A percentile compares a stretch with the other conserved stretches of the same genome.
Evolutionary conservation across 1,140 invertebrate species (phyloP).

Genomic region (Tetragonula clypearis): DNA sequence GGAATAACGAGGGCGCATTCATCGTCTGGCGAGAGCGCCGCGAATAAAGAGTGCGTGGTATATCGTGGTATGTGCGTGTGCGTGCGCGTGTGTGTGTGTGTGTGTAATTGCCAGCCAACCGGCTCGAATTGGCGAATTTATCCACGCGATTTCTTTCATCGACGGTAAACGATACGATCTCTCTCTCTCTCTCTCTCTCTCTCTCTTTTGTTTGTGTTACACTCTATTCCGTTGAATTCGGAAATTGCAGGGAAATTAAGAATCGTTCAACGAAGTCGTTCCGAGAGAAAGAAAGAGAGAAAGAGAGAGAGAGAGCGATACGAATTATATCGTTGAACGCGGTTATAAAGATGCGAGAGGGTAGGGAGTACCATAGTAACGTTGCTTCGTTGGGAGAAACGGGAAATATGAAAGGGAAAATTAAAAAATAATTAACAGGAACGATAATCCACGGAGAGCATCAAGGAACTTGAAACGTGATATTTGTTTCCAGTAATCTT

Average conservation of each 20-base stretch:
- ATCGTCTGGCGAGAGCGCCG: neutral
- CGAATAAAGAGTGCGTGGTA: neutral
- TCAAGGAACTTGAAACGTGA: neutral
- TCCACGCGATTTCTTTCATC: neutral
- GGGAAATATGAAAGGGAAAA: neutral
- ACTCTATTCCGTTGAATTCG: neutral
- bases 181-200: too few species aligned
- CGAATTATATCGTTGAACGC: neutral
- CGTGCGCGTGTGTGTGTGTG: neutral
- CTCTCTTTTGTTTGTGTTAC: too few species aligned
- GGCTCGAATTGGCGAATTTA: neutral
- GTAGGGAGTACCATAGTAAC: neutral
- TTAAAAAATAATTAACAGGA: neutral
- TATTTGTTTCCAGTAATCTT: neutral
- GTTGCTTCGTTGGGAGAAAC: neutral
- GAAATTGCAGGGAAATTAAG: neutral
- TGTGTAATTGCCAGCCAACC: too few species aligned
- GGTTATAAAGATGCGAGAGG: neutral
- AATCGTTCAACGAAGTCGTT: neutral
- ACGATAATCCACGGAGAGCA: neutral
- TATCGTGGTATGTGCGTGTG: neutral
- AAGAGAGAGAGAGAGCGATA: neutral
- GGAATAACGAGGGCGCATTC: constrained; percentile 20
- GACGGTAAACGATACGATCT: too few species aligned
- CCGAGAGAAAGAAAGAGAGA: too few species aligned